These are phyloP conservation scores for Myiothlypis coronata DNA, from an alignment of 2,797 vertebrate genomes.

Conservation along the genomic window DNA sequence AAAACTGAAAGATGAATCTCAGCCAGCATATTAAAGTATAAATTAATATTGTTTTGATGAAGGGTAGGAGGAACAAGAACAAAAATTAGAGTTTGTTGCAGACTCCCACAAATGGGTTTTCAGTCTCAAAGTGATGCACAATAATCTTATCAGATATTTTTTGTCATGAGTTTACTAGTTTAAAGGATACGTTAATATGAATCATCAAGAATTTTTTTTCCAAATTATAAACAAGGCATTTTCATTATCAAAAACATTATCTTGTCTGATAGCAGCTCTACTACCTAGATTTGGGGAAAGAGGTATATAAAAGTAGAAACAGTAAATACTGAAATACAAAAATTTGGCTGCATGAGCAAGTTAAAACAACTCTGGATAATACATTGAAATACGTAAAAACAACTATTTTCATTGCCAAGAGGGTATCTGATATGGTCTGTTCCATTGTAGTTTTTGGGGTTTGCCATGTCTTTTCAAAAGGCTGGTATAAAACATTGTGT, in stretches of 20 bases:
- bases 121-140: neutral
- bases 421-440: fast-evolving
- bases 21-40: neutral
- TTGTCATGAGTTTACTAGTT: neutral
- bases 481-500: neutral
- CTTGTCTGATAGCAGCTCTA: neutral
- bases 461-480: neutral
- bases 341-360: neutral
- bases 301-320: neutral
- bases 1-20: neutral
- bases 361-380: neutral
- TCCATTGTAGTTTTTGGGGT: neutral
- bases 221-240: neutral
- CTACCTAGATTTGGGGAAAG: neutral
- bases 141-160: neutral
- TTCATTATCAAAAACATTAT: neutral
- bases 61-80: neutral
- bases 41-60: neutral
- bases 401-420: neutral
- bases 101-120: neutral
- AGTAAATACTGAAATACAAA: neutral
- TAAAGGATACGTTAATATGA: neutral
- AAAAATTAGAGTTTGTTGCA: neutral
- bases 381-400: neutral
- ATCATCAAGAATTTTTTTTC: neutral